Percentiles rank a stretch among this genome's conserved stretches.
Evolutionary conservation across 2,888 invertebrate species (phyloP).

Genomic region (Unio pictorum): DNA sequence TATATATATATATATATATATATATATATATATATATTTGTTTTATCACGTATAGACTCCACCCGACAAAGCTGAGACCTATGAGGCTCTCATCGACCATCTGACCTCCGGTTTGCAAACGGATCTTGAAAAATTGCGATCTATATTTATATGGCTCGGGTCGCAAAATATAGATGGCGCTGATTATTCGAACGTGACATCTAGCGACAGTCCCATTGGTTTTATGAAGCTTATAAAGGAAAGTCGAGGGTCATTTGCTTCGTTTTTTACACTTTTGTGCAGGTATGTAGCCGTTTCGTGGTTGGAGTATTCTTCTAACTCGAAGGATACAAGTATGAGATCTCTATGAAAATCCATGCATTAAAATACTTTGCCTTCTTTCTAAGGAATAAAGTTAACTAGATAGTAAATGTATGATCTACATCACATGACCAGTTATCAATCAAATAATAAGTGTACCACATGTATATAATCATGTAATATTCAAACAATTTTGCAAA

Average conservation of each 20-base stretch:
- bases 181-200: slow-evolving; percentile 20
- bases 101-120: slow-evolving; percentile 23
- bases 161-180: slow-evolving; percentile 17
- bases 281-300: slow-evolving; percentile 15
- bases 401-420: too few relatives aligned
- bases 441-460: too few relatives aligned
- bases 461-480: too few relatives aligned
- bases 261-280: slow-evolving; percentile 38
- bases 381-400: too few relatives aligned
- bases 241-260: slow-evolving; percentile 21
- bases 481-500: too few relatives aligned
- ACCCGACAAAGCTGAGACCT: slow-evolving; percentile 21
- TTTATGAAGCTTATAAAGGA: slow-evolving; percentile 35
- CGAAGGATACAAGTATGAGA: too few relatives aligned
- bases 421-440: too few relatives aligned
- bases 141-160: slow-evolving; percentile 39
- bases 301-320: too few relatives aligned
- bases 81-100: slow-evolving; percentile 22
- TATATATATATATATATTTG: not conserved
- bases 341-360: too few relatives aligned
- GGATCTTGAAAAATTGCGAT: slow-evolving; percentile 28
- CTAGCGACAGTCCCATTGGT: slow-evolving; percentile 31
- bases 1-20: too few relatives aligned
- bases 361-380: too few relatives aligned
- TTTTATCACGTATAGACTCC: slow-evolving; percentile 20